Conservation (phyloP, 2,113 vertebrate species). For the Prinia subflava region DNA sequence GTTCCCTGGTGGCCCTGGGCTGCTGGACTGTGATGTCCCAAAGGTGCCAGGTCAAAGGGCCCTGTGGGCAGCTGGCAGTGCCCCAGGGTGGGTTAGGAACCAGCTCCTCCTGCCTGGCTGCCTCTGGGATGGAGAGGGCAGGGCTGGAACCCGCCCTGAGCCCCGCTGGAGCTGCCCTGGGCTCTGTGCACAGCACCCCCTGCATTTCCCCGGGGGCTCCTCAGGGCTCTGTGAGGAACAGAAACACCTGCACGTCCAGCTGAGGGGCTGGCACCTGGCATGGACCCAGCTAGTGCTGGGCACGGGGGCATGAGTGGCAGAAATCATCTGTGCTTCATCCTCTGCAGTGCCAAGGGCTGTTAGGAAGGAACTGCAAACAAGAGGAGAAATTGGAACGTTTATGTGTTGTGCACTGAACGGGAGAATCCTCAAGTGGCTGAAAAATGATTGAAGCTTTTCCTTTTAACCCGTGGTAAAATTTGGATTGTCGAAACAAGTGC, state of each 20-base stretch:
- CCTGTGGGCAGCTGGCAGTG: neutral
- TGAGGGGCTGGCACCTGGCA: neutral
- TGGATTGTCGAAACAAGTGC: neutral
- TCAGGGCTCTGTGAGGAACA: neutral
- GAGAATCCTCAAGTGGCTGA: neutral
- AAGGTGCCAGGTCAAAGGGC: neutral
- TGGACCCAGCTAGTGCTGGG: neutral
- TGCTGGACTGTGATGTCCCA: neutral
- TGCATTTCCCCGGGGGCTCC: neutral
- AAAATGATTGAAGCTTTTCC: neutral
- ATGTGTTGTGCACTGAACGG: neutral
- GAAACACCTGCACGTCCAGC: neutral
- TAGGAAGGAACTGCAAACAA: neutral
- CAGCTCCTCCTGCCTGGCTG: neutral
- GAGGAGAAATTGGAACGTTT: neutral
- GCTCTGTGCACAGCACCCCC: neutral
- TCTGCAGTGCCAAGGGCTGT: neutral
- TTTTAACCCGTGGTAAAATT: neutral
- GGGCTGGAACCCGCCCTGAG: too few relatives aligned
- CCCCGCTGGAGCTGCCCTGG: too few relatives aligned
- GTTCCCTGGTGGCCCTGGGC: neutral
- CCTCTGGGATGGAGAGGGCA: neutral
- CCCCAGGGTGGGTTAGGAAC: neutral
- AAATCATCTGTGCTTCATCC: conserved; percentile 26
- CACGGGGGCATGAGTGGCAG: neutral